Conservation (phyloP, 2,797 vertebrate genomes). For the Lemur catta region DNA sequence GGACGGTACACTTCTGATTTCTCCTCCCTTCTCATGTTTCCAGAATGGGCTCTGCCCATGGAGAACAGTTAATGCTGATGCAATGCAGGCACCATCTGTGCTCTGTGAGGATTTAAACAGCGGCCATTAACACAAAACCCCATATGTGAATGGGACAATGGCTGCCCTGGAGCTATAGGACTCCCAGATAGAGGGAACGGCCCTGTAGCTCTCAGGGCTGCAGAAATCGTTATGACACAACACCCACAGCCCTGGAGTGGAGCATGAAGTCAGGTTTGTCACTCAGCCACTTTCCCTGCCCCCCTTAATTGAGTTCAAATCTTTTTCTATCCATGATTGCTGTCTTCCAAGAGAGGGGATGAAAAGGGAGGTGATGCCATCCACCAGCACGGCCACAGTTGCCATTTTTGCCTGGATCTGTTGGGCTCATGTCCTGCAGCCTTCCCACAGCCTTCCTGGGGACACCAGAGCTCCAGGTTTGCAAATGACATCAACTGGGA, state of each 20-base stretch:
- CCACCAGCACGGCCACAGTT: background rate
- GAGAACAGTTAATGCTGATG: background rate
- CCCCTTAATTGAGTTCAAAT: background rate
- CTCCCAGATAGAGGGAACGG: background rate
- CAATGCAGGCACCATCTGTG: constrained; percentile 1
- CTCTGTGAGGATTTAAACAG: constrained; percentile 26
- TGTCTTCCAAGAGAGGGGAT: background rate
- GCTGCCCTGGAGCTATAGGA: background rate
- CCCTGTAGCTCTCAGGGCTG: background rate
- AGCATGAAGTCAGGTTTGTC: background rate
- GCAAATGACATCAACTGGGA: background rate
- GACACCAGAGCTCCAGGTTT: background rate
- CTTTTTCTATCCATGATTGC: background rate
- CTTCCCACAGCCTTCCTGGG: background rate
- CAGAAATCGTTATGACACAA: background rate
- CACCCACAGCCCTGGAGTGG: background rate
- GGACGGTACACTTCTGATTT: background rate
- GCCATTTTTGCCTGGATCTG: background rate
- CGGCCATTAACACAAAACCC: background rate
- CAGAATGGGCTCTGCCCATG: background rate
- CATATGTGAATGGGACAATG: background rate
- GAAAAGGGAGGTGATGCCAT: background rate
- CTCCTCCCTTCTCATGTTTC: background rate
- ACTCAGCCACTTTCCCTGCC: background rate
- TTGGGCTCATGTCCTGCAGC: background rate